Conservation (phyloP, 2,797 vertebrate species). For the Malurus leucopterus region DNA sequence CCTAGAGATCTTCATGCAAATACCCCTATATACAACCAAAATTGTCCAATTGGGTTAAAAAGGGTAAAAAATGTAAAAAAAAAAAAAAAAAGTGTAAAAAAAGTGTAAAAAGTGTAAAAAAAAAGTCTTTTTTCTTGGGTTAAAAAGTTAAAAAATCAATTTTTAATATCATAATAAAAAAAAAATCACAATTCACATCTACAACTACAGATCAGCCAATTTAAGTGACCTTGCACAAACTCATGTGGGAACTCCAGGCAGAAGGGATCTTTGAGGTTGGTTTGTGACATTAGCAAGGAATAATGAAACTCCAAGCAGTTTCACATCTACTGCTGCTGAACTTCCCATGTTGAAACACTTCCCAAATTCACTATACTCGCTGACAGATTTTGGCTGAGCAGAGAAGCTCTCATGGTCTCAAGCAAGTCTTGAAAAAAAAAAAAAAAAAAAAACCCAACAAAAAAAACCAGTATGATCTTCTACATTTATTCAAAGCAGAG, state of each 20-base stretch:
- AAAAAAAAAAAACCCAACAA: background rate
- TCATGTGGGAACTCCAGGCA: background rate
- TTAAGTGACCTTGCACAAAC: background rate
- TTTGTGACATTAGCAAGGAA: background rate
- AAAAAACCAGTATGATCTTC: background rate
- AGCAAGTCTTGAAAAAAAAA: background rate
- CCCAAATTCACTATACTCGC: background rate
- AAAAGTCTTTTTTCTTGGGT: background rate
- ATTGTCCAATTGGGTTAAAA: background rate
- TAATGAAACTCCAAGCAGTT: background rate
- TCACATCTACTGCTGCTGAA: background rate
- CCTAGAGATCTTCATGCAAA: background rate
- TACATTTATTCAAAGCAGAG: background rate
- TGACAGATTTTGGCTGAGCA: background rate
- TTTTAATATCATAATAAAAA: no score
- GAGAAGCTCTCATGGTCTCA: background rate
- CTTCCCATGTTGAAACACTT: background rate
- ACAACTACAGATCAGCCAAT: background rate
- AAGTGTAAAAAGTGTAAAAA: background rate
- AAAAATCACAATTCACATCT: background rate
- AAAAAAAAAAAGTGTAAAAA: no score
- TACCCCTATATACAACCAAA: background rate
- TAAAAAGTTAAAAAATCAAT: background rate
- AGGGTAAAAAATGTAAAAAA: background rate
- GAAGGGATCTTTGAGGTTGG: background rate